phyloP scores from a whole-genome alignment of 2,113 vertebrate genomes.

The Takifugu flavidus region DNA sequence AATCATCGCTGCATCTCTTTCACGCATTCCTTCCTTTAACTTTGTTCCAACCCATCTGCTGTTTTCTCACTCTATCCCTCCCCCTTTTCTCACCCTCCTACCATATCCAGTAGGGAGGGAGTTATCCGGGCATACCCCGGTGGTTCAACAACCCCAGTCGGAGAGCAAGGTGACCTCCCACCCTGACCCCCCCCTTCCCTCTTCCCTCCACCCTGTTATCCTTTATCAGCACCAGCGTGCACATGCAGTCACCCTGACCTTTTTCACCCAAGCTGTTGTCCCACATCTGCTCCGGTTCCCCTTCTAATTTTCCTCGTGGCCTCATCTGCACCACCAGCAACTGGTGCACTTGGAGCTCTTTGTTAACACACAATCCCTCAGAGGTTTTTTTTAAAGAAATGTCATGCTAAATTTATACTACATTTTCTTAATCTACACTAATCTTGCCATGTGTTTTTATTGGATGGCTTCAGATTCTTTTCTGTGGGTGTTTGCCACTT shows the following conservation, averaged over 20 bases:
- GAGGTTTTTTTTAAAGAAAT: too few species aligned
- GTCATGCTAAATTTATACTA: too few species aligned
- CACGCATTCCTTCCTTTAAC: slow-evolving; percentile 19
- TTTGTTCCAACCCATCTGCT: slow-evolving; percentile 51
- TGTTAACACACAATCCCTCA: too few species aligned
- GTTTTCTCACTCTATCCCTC: slow-evolving; percentile 40
- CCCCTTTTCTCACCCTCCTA: slow-evolving; percentile 19
- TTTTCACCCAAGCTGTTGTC: slow-evolving; percentile 37
- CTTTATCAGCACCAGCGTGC: slow-evolving; percentile 18
- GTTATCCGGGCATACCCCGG: slow-evolving; percentile 73
- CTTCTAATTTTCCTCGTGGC: background rate
- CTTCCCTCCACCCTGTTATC: background rate
- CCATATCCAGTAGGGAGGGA: slow-evolving; percentile 71
- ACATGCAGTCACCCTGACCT: slow-evolving; percentile 21
- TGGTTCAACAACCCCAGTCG: slow-evolving; percentile 68
- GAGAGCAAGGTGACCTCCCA: slow-evolving; percentile 74
- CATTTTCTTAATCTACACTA: too few species aligned
- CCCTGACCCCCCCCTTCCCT: slow-evolving; percentile 23
- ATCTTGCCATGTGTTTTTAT: too few species aligned
- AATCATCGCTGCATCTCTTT: slow-evolving; percentile 21
- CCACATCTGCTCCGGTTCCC: slow-evolving; percentile 42
- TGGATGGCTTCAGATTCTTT: too few species aligned
- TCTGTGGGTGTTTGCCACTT: too few species aligned
- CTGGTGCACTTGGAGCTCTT: too few species aligned
- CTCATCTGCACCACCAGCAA: slow-evolving; percentile 3